These are phyloP conservation scores for Crepidodera aurea DNA, from an alignment of 2,888 invertebrate genomes.

Conservation along the genomic window DNA sequence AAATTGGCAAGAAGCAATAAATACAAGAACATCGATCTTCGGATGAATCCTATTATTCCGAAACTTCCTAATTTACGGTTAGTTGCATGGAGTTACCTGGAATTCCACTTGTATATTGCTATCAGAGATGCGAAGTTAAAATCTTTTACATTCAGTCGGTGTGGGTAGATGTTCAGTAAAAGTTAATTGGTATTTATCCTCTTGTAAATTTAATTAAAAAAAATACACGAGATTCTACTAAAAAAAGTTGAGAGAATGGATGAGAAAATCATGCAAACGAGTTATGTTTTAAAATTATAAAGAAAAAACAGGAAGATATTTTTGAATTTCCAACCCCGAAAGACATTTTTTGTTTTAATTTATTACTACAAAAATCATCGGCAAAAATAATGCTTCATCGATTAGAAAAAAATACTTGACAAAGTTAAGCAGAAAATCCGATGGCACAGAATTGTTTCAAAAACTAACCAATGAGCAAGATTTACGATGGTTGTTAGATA, in stretches of 20 bases:
- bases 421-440: too few relatives aligned
- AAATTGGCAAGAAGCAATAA: background rate
- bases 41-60: conserved; percentile 7
- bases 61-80: conserved; percentile 21
- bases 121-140: conserved; percentile 24
- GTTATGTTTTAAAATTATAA: too few relatives aligned
- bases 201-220: conserved; percentile 23
- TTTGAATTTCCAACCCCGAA: too few relatives aligned
- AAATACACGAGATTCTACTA: background rate
- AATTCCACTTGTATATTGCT: conserved; percentile 17
- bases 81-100: background rate
- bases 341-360: too few relatives aligned
- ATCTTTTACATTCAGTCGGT: conserved; percentile 18
- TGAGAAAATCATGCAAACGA: background rate
- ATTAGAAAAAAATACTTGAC: too few relatives aligned
- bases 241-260: background rate
- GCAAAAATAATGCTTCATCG: too few relatives aligned
- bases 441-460: too few relatives aligned
- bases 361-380: too few relatives aligned
- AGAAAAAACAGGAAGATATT: too few relatives aligned
- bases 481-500: too few relatives aligned
- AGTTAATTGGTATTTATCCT: conserved; percentile 26
- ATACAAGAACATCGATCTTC: conserved; percentile 7
- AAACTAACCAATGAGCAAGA: too few relatives aligned
- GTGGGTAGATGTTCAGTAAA: conserved; percentile 23